A percentile compares a stretch with the other conserved stretches of the same genome.
These are phyloP conservation scores for Chymomyza amoena DNA, from an alignment of 2,888 invertebrate genomes.

Conservation along the genomic window DNA sequence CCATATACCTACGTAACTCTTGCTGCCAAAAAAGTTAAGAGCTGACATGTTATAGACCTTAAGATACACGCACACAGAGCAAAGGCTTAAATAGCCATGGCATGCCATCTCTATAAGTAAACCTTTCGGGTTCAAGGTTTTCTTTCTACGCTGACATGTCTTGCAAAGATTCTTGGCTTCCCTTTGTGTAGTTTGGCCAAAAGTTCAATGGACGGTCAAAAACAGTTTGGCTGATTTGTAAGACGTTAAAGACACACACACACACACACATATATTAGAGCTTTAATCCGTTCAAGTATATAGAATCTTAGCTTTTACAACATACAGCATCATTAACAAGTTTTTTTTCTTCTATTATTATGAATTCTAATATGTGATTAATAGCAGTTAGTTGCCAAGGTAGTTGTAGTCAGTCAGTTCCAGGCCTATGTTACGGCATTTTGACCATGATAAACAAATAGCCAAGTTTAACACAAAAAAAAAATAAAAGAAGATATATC, in stretches of 20 bases:
- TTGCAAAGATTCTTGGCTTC: conserved; percentile 18
- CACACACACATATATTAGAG: not conserved
- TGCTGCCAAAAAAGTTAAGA: conserved; percentile 9
- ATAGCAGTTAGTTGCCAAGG: conserved; percentile 32
- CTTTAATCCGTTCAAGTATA: conserved; percentile 19
- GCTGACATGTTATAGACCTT: conserved; percentile 20
- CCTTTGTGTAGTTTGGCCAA: conserved; percentile 29
- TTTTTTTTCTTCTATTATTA: conserved; percentile 25
- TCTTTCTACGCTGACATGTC: not conserved
- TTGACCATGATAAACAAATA: conserved; percentile 21
- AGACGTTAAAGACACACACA: not conserved
- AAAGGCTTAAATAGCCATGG: not conserved
- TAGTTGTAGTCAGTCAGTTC: not conserved
- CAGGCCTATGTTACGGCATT: conserved; percentile 10
- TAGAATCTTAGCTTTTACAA: not conserved
- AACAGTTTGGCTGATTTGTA: not conserved
- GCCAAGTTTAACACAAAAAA: not conserved
- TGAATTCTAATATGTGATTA: conserved; percentile 59
- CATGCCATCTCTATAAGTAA: not conserved
- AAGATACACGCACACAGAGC: not conserved
- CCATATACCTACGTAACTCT: not conserved
- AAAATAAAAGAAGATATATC: not conserved
- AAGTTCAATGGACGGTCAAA: conserved; percentile 51
- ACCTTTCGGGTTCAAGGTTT: conserved; percentile 59
- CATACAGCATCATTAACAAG: conserved; percentile 48